Percentiles rank a stretch among this genome's conserved stretches.
phyloP scores from a whole-genome alignment of 2,113 vertebrate species.

The Empidonax traillii region DNA sequence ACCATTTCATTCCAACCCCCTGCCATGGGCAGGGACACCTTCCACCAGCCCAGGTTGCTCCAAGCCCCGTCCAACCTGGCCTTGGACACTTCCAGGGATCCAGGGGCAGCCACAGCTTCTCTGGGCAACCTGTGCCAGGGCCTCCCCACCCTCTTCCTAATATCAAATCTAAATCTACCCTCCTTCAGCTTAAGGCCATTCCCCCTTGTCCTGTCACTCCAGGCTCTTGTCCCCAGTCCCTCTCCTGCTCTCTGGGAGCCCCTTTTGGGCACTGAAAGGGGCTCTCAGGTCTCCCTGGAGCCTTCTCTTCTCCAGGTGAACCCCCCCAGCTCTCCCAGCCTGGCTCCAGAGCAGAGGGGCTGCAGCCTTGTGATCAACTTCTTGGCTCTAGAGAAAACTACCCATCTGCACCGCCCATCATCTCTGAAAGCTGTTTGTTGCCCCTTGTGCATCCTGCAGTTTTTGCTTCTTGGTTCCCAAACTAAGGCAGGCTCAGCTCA shows the following conservation, averaged over 20 bases:
- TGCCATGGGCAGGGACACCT: neutral
- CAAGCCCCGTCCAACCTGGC: neutral
- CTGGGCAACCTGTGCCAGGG: neutral
- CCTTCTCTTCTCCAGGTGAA: neutral
- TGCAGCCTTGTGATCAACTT: neutral
- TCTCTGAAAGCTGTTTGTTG: neutral
- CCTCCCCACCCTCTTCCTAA: neutral
- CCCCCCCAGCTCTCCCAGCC: neutral
- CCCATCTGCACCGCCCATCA: rapidly evolving
- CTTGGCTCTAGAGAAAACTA: neutral
- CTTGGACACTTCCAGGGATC: neutral
- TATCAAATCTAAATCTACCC: neutral
- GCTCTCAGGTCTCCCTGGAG: neutral
- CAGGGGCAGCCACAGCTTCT: neutral
- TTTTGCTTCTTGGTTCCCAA: neutral
- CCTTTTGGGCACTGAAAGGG: neutral
- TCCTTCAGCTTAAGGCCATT: neutral
- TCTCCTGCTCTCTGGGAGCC: neutral
- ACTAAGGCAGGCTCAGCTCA: neutral
- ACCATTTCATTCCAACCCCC: neutral
- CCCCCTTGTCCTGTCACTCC: neutral
- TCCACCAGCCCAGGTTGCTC: neutral
- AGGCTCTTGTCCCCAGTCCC: neutral
- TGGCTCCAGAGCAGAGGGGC: neutral
- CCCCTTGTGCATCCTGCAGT: no score